Base-by-base conservation (phyloP, 2,797 vertebrate species). In the Somateria mollissima region DNA sequence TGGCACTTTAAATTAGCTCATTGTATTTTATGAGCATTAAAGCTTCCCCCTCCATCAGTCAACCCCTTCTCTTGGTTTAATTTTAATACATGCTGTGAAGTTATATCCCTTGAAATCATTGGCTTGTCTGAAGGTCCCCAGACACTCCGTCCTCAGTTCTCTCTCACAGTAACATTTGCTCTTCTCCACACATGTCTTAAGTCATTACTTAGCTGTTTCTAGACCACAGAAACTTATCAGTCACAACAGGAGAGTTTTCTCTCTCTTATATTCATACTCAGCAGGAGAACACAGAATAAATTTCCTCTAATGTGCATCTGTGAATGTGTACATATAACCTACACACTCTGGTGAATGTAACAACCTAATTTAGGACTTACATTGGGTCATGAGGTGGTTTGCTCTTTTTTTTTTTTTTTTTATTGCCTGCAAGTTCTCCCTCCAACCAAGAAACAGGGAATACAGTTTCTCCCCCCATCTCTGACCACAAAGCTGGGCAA, bases 11-110 rank as follows among this genome's bases (percentile, higher is more conserved):
- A 91, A 92, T 90, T 39, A 95, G 74, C 88, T 92, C 34, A 58
- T 76, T 94, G 76, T 88, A 51, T 79, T 92, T 94, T 88, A 85
- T 90, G 14, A 88, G 58, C 56, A 66, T 65, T 94, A 69, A 82
- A 87, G n/a, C n/a, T 72, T 73, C 45, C 65, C 74, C 53, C 13
- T 84, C 53, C 41, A 70, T 76, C 77, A 90, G 80, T 73, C 71
- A 90, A 47, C 34, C 86, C 4, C 0, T 81, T 88, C 14, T 4
- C 61, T 88, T 89, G 53, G 49, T 93, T 86, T 94, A 78, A 93
- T 90, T 89, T 84, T 79, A 89, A 84, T 34, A 79, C 51, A 64
- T 21, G 30, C 64, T 92, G 74, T 76, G 74, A 91, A 95, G 71
- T 58, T 91, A 76, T 25, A 79, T 78, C 64, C 37, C 86, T 78